Base-by-base conservation (phyloP, 2,888 invertebrate species). In the Eurytoma californica region DNA sequence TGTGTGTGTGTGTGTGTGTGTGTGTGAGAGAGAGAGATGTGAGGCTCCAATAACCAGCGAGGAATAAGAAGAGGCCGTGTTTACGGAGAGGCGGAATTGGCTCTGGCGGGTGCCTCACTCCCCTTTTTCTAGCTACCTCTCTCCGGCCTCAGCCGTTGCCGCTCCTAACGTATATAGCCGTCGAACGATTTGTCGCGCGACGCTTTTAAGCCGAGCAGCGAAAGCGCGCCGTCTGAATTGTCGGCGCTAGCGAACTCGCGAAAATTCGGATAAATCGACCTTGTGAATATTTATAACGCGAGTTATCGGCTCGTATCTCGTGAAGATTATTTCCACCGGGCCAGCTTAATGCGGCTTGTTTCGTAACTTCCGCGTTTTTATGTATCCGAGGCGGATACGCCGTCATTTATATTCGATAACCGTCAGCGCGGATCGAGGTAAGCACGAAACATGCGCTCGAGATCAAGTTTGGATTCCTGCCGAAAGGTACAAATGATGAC, bases 21-120 rank as follows among this genome's bases (percentile, higher is more conserved):
- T n/a, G n/a, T n/a, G n/a, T n/a, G n/a, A 20, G n/a, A 16, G 20
- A 16, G 20, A 24, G 24, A 24, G 3, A 2, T n/a, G 7, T 3
- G 58, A 58, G 58, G n/a, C 18, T 58, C 20, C 58, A 20, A 58
- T 58, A 58, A 18, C 18, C 58, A 20, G 3, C n/a, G 20, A 58
- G 12, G 58, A 20, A 20, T n/a, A 12, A n/a, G 20, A 39, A 66
- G 18, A 67, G 24, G 66, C 66, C 18, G 66, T 67, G 51, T 67
- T 67, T 67, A 28, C 66, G 16, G 51, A 51, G 51, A 20, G 51
- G 18, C 51, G 18, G 51, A 67, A 67, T 67, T 51, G 49, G 28
- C 61, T 30, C 14, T 3, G 60, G 60, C 20, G n/a, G 4, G 18
- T 49, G 12, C 3, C 49, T 49, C 65, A 12, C 20, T 51, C 39